Conservation (phyloP, 2,113 vertebrate genomes). For the Cyanistes caeruleus region DNA sequence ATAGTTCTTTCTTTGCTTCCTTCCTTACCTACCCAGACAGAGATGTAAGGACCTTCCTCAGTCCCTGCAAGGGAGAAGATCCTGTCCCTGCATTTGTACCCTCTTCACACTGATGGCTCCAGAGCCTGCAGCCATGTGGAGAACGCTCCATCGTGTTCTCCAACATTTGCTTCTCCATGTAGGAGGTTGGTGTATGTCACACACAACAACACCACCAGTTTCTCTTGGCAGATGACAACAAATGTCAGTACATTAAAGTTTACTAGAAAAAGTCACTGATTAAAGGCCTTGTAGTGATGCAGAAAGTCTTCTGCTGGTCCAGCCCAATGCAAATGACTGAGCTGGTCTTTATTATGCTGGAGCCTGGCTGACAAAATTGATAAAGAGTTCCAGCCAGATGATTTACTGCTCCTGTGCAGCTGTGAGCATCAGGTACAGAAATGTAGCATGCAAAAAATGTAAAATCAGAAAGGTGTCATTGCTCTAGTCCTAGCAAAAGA, state of each 20-base stretch:
- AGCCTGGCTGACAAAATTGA: not conserved
- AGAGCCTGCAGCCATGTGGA: not conserved
- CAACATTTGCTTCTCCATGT: not conserved
- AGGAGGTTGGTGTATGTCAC: not conserved
- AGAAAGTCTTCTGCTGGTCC: not conserved
- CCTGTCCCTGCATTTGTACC: not conserved
- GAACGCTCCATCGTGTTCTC: not conserved
- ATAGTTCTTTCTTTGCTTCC: not conserved
- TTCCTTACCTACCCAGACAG: not conserved
- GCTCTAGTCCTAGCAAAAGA: not conserved
- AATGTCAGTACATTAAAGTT: not conserved
- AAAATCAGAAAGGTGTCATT: not conserved
- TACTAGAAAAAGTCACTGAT: not conserved
- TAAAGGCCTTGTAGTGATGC: not conserved
- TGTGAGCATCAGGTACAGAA: not conserved
- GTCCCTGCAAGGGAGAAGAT: not conserved
- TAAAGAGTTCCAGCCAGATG: not conserved
- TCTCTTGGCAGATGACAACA: not conserved
- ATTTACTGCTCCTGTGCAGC: not conserved
- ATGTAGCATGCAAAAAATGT: not conserved
- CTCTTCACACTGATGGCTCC: fast-evolving
- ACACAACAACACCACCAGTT: not conserved
- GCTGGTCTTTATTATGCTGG: not conserved
- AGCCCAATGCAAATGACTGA: not conserved
- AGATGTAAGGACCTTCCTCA: not conserved